Base-by-base conservation (phyloP, 2,888 invertebrate genomes). In the Drosophila sordidula region DNA sequence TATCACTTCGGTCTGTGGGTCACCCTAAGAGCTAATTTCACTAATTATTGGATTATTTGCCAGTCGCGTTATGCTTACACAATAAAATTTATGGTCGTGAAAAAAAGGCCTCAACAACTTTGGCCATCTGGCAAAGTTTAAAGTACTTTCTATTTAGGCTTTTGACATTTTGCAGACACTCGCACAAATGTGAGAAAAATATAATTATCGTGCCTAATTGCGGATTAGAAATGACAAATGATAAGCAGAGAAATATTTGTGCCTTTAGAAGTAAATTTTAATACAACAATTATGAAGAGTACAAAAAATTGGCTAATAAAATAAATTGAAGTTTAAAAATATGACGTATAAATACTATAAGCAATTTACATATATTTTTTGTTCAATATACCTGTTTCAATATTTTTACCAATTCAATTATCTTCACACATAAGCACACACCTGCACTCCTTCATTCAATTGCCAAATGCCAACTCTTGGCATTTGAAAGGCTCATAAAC, bases 41-140 rank as follows among this genome's bases (percentile, higher is more conserved):
- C 69, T 89, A 83, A 83, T 83, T 83, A 69, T 80, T 55, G 72
- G 85, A 80, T 89, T 89, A 87, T 83, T 61, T 66, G 42, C 50
- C 55, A 61, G 61, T 61, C 63, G 61, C 80, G 38, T 54, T 62
- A 63, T 70, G 67, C 62, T 47, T 34, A 67, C 64, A 56, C 49
- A 59, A 66, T 51, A 47, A 68, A 83, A 89, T 83, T 83, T 83
- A 83, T 84, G 81, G 64, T 62, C 87, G 46, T 72, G 26, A 59
- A 65, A 41, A 71, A 49, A 39, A 49, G 11, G 26, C 14, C 22
- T 16, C 5, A 32, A 46, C 26, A 50, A 42, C 18, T 26, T 69
- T 59, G 44, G 55, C 58, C 25, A 83, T 83, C 87, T 83, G 83
- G 89, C 52, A 52, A 69, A 41, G 29, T 69, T 76, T 70, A 57